Evolutionary conservation across 2,797 vertebrate species (phyloP), one percentile per base, ranked within the genome.

Genomic region (Okamejei kenojei): DNA sequence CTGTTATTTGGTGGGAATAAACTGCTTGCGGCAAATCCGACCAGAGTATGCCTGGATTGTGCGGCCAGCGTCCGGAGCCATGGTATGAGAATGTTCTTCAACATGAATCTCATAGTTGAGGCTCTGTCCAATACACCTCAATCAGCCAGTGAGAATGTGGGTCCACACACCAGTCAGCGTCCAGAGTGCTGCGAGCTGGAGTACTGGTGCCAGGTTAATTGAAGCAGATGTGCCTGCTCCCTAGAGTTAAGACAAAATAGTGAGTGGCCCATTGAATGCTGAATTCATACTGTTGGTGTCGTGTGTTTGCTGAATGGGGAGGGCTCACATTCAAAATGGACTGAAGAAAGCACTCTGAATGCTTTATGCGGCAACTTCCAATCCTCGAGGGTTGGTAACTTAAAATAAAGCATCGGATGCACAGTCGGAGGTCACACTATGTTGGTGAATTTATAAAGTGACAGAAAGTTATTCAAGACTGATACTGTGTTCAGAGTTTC

Each of bases 11-110:
- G 97, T 98, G 0, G 97, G 98, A 58, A 96, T 99, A 61, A 99
- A 98, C 96, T 99, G 98, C 94, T 96, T 99, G 38, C 96, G 97
- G 0, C 95, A 99, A 93, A 98, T 99, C 95, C 96, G 97, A 5
- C 97, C 97, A 0, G 97, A 99, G 61, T 99, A 99, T 0, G 98
- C 99, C 0, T 99, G 99, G 99, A 98, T 99, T 58, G 97, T 99
- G 73, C 98, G 98, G 95, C 98, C 98, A 0, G 95, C 96, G 0
- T 94, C 97, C 0, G 98, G 98, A 92, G 96, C 97, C 8, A 96
- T 97, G 96, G 98, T 98, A 96, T 65, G 35, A n/a, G 7, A 65
- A 58, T 29, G n/a, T 7, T 7, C 26, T 86, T 63, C 21, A 82
- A 58, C 82, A 63, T 15, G 13, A 13, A 5, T 0, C 3, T 63